These are phyloP conservation scores for Xestia xanthographa DNA, from an alignment of 2,888 invertebrate genomes.

Conservation along the genomic window DNA sequence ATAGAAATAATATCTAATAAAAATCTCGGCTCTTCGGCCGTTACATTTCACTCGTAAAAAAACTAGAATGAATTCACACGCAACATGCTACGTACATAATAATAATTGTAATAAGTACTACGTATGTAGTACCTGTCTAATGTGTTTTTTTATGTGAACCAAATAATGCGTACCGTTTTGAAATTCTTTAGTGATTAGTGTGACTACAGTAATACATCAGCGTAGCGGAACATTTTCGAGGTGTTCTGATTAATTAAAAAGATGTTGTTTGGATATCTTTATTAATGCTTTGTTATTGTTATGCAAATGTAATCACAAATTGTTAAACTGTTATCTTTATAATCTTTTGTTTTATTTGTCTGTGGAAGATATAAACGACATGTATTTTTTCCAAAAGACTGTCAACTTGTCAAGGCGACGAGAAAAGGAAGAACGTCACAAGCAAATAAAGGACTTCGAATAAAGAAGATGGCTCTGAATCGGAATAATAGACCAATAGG, in stretches of 20 bases:
- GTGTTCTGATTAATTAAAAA: conserved; percentile 22
- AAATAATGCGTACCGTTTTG: conserved; percentile 50
- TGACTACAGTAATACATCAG: conserved; percentile 33
- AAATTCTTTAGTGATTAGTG: conserved; percentile 39
- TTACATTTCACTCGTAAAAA: conserved; percentile 62
- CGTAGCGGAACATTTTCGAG: conserved; percentile 24
- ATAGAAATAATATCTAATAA: conserved; percentile 42
- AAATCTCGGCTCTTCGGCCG: conserved; percentile 42
- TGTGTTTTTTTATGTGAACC: conserved; percentile 36
- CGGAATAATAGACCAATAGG: not conserved
- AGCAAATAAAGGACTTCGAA: not conserved
- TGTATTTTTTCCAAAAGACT: not conserved
- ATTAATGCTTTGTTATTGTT: not conserved
- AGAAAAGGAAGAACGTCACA: not conserved
- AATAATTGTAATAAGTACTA: conserved; percentile 52
- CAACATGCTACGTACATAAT: conserved; percentile 57
- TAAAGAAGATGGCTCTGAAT: not conserved
- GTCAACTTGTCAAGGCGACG: not conserved
- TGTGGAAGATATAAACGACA: not conserved
- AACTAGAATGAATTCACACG: conserved; percentile 60
- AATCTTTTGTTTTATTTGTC: not conserved
- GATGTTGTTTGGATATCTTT: conserved; percentile 24
- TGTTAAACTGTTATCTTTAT: conserved; percentile 16
- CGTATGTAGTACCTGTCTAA: conserved; percentile 20
- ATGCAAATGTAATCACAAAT: conserved; percentile 16